Base-by-base conservation (phyloP, 2,888 invertebrate genomes). In the Pammene fasciana region DNA sequence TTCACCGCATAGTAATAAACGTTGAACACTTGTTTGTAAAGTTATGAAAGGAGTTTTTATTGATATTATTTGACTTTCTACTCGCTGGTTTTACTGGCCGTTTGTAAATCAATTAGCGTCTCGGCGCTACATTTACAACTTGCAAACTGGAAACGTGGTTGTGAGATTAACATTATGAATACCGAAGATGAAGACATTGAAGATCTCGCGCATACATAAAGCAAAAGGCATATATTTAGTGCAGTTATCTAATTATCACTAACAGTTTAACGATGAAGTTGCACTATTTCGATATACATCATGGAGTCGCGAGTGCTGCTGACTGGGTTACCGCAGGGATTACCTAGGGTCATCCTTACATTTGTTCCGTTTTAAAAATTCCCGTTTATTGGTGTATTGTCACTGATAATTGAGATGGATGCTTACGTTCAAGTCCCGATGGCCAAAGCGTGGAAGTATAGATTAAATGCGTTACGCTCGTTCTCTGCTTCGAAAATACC, bases 51-150 rank as follows among this genome's bases (percentile, higher is more conserved):
- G 57, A 48, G 26, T 26, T 41, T 68, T 56, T 68, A 65, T 57
- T 66, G 50, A 43, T 59, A 66, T 66, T 46, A 59, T 68, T 55
- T 59, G 46, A 73, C 74, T 75, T 76, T 75, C 75, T 74, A 74
- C 73, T 66, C 26, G 26, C 26, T 41, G 65, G 65, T 67, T 74
- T 75, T 75, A 73, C 65, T 62, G 67, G 46, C 60, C 60, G 72
- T 71, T 73, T 65, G 71, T 71, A 65, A 70, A 73, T 74, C 75
- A 73, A 73, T 75, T 74, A 74, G 59, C 65, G 52, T 55, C 54
- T 71, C 46, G 71, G 67, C 72, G 55, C 36, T 71, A 67, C 70
- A 56, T 71, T 64, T 59, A 52, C 41, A 43, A 45, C 26, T 38
- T 34, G 64, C 50, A 68, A 52, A n/a, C 36, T 41, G 59, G 16